A percentile compares a stretch with the other conserved stretches of the same genome.
These are phyloP conservation scores for Thamnophis sirtalis DNA, from an alignment of 2,113 vertebrate species.

Conservation along the genomic window DNA sequence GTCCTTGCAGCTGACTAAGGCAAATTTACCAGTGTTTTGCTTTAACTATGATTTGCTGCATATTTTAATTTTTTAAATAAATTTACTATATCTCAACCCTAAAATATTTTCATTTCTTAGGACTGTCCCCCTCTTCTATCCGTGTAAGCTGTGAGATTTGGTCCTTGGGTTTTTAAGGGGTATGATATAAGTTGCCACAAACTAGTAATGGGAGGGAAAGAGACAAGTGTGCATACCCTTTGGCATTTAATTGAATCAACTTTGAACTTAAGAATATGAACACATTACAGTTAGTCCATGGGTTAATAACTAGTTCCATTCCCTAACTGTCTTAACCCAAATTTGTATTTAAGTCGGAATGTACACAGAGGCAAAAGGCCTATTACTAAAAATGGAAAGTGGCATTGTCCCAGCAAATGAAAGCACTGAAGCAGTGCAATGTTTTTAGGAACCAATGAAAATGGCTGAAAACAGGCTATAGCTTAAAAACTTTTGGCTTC, in stretches of 20 bases:
- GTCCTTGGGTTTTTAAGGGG: slow-evolving; percentile 13
- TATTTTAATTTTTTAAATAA: not conserved
- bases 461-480: not conserved
- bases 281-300: not conserved
- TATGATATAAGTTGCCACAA: slow-evolving; percentile 8
- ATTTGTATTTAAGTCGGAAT: not conserved
- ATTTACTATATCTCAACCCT: accelerated
- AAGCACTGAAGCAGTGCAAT: not conserved
- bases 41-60: not conserved
- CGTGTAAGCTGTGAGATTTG: slow-evolving; percentile 1
- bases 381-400: not conserved
- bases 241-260: not conserved
- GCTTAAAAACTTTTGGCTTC: not conserved
- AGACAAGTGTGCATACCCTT: not conserved
- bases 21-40: not conserved
- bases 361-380: not conserved
- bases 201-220: not conserved
- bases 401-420: not conserved
- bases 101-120: not conserved
- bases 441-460: not conserved
- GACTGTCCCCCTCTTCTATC: not conserved
- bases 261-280: not conserved
- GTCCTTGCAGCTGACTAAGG: slow-evolving; percentile 13
- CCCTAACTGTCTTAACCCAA: not conserved
- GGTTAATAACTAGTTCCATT: not conserved